Evolutionary conservation across 2,888 invertebrate genomes (phyloP), one percentile per base, ranked within the genome.

Genomic region (Xylocampa areola): DNA sequence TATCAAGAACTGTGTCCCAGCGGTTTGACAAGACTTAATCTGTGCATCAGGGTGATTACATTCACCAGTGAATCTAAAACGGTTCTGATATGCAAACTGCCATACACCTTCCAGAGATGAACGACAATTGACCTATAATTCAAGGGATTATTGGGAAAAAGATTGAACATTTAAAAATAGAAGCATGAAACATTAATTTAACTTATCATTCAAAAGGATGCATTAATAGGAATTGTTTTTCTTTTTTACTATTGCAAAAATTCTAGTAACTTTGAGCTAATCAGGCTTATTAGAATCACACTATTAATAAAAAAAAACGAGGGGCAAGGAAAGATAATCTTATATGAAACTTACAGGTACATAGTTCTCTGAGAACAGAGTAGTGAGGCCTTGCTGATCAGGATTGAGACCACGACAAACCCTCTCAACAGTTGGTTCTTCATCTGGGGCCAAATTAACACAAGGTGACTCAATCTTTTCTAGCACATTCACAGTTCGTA

Each of bases 51-150:
- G 97, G 83, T 98, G 95, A 77, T 96, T 96, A 85, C 99, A 99
- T 87, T 98, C 98, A 43, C 98, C 98, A 14, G 98, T 98, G 79
- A 98, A 98, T 59, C 98, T 95, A 84, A 97, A 98, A 64, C 97
- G 95, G 87, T 98, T 98, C 94, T 97, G 97, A 86, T 97, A 98
- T 1, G 97, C 97, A 94, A 98, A 98, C 78, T 98, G 98, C 98
- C 98, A 98, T n/a, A 98, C 98, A 51, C 98, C 98, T 94, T 98
- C 98, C 30, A 98, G 91, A 4, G 98, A 98, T 2, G 98, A 98
- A 58, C 98, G 95, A 80, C 98, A 98, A 89, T 98, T 98, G 1
- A 98, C 96, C 94, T 94, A 62, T 13, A 76, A 77, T 65, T n/a
- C 5, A 44, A 43, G 2, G 2, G 11, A 21, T 2, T 36, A 25